A percentile compares a stretch with the other conserved stretches of the same genome.
Evolutionary conservation across 1,140 invertebrate genomes (phyloP).

Genomic region (Doryteuthis pealeii): DNA sequence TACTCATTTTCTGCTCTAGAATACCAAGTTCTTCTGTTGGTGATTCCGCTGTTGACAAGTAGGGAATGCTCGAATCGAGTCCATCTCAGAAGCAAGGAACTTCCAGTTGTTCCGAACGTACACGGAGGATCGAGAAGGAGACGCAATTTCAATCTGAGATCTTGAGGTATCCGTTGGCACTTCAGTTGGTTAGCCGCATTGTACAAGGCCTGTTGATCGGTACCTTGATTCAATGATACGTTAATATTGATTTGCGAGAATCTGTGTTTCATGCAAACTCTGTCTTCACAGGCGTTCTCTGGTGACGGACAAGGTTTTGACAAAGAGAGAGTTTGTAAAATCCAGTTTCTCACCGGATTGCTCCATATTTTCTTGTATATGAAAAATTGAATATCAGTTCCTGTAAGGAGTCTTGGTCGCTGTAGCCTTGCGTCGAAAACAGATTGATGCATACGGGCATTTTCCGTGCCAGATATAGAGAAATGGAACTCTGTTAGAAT

Average conservation of each 20-base stretch:
- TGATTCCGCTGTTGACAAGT: neutral
- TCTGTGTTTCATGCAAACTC: constrained; percentile 1
- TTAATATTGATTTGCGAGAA: constrained; percentile 11
- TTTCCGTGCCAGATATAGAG: constrained; percentile 43
- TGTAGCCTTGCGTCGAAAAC: constrained; percentile 34
- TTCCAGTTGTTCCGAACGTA: constrained; percentile 22
- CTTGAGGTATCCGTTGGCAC: constrained; percentile 22
- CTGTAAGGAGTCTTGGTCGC: constrained; percentile 18
- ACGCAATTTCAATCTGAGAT: constrained; percentile 27
- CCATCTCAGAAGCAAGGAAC: constrained; percentile 14
- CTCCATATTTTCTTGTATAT: constrained; percentile 31
- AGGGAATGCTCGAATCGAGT: constrained; percentile 18
- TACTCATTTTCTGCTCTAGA: constrained; percentile 13
- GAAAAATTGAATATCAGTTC: constrained; percentile 30
- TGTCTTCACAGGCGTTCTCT: neutral
- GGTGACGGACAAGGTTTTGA: neutral
- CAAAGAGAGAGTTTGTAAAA: constrained; percentile 28
- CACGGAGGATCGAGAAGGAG: constrained; percentile 20
- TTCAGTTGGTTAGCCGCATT: neutral
- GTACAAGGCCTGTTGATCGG: neutral
- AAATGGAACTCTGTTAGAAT: constrained; percentile 25
- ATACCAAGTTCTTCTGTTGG: constrained; percentile 19
- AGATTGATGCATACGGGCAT: constrained; percentile 38
- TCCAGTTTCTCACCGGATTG: constrained; percentile 32
- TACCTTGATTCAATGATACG: constrained; percentile 15